Conservation (phyloP, 2,113 vertebrate genomes). For the Capreolus pygargus region DNA sequence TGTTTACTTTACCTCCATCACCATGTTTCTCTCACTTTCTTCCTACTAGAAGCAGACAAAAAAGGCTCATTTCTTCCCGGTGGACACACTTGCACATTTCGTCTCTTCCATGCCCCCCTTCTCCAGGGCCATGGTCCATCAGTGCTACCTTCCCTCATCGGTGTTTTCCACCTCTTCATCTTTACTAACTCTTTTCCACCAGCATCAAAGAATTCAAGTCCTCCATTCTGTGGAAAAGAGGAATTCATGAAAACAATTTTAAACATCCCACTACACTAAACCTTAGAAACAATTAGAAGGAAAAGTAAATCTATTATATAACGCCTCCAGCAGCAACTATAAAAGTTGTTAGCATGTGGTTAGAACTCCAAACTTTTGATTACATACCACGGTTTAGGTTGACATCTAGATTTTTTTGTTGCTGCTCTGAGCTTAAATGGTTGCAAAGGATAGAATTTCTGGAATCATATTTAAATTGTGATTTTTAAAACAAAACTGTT, state of each 20-base stretch:
- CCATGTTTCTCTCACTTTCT: not conserved
- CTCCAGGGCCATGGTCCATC: not conserved
- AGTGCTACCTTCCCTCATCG: not conserved
- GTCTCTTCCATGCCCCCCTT: rapidly evolving
- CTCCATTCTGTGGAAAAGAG: not conserved
- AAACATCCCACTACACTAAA: not conserved
- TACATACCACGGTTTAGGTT: not conserved
- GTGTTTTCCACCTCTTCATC: not conserved
- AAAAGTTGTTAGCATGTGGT: not conserved
- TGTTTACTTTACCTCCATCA: not conserved
- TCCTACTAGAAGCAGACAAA: not conserved
- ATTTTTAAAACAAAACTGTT: not conserved
- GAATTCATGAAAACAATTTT: not conserved
- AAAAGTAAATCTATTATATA: not conserved
- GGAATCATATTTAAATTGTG: not conserved
- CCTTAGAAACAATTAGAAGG: not conserved
- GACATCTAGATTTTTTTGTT: not conserved
- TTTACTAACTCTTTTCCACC: not conserved
- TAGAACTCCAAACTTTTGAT: not conserved
- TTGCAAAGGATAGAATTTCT: not conserved
- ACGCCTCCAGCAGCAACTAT: not conserved
- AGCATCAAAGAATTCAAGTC: not conserved
- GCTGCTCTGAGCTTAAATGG: not conserved
- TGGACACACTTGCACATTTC: rapidly evolving
- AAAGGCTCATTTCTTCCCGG: rapidly evolving